Conservation (phyloP, 2,797 vertebrate species). For the Xyrichtys novacula region DNA sequence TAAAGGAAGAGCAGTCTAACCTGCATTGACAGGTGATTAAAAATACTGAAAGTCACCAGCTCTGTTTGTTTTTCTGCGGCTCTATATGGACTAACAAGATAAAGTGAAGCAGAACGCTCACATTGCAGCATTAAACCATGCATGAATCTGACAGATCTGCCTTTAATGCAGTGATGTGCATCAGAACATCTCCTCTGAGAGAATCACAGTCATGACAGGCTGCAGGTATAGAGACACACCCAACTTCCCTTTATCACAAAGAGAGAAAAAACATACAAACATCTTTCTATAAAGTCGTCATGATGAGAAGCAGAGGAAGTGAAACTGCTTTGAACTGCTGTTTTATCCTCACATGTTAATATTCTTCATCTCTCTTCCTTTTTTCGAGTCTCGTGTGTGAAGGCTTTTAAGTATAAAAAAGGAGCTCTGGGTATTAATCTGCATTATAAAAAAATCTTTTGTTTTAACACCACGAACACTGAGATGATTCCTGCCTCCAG, state of each 20-base stretch:
- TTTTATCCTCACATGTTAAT: not conserved
- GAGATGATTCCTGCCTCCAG: constrained; percentile 4
- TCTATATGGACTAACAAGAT: not conserved
- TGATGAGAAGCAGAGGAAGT: constrained; percentile 32
- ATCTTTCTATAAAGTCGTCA: constrained; percentile 19
- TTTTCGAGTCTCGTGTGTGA: not conserved
- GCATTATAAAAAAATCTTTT: not conserved
- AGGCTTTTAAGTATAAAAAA: not conserved
- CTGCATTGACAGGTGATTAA: not conserved
- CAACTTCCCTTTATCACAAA: constrained; percentile 32
- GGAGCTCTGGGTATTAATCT: not conserved
- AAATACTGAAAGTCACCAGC: not conserved
- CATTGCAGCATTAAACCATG: not conserved
- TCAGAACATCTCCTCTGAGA: constrained; percentile 18
- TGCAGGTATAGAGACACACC: constrained; percentile 50
- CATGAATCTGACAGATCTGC: constrained; percentile 7
- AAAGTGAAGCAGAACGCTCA: not conserved
- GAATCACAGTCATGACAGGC: constrained; percentile 11
- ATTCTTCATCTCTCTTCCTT: not conserved
- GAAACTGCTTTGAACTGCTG: constrained; percentile 16
- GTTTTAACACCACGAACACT: not conserved
- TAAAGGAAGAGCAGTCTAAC: not conserved
- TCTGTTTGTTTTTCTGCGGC: not conserved
- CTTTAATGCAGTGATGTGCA: not conserved
- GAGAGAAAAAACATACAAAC: constrained; percentile 6